These are phyloP conservation scores for Indicator indicator DNA, from an alignment of 2,113 vertebrate genomes.

Conservation along the genomic window DNA sequence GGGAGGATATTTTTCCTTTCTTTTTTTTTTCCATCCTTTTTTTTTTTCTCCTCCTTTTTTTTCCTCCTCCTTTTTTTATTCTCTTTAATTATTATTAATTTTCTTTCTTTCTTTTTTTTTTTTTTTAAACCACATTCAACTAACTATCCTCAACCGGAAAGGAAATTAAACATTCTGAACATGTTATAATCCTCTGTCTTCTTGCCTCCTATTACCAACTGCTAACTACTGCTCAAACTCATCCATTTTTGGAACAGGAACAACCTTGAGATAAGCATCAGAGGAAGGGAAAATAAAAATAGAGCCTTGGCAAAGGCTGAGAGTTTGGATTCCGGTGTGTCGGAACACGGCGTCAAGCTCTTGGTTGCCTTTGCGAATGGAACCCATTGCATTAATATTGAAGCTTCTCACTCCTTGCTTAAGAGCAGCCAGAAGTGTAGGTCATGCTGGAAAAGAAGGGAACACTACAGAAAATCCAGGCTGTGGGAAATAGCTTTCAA, in stretches of 20 bases:
- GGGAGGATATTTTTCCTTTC: slow-evolving; percentile 30
- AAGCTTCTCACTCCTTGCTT: slow-evolving; percentile 6
- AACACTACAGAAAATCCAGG: neutral
- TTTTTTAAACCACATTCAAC: no score
- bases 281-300: slow-evolving; percentile 72
- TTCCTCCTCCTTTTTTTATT: slow-evolving; percentile 8
- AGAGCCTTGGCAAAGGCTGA: slow-evolving; percentile 54
- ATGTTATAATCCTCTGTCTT: slow-evolving; percentile 71
- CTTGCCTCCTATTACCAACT: slow-evolving; percentile 73
- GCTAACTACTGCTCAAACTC: slow-evolving; percentile 66
- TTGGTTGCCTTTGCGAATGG: slow-evolving; percentile 12
- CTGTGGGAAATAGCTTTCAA: neutral
- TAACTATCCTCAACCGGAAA: slow-evolving; percentile 65
- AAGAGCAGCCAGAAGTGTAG: neutral
- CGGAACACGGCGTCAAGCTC: slow-evolving; percentile 33
- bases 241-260: slow-evolving; percentile 71
- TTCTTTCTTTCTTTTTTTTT: no score
- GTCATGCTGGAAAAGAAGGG: neutral
- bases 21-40: neutral
- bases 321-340: slow-evolving; percentile 47
- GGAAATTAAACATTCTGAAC: slow-evolving; percentile 79
- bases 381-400: slow-evolving; percentile 33
- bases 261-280: slow-evolving; percentile 64
- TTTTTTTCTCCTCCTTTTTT: neutral
- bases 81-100: slow-evolving; percentile 75